These are phyloP conservation scores for Aplochiton taeniatus DNA, from an alignment of 2,797 vertebrate species.

Conservation along the genomic window DNA sequence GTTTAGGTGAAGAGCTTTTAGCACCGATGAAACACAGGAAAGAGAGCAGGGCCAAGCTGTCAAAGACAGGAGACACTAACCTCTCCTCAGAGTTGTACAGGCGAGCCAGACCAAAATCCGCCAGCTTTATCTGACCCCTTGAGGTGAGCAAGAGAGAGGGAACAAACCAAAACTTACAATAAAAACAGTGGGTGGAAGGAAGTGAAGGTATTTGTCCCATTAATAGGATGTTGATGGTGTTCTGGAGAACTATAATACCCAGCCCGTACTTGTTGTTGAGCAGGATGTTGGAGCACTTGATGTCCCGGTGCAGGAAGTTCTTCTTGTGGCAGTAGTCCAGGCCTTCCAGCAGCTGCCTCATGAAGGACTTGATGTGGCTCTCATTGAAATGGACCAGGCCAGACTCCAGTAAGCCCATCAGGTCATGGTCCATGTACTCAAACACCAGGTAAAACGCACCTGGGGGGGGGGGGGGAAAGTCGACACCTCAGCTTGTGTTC, in stretches of 20 bases:
- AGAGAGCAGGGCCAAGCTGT: not conserved
- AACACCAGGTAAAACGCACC: conserved; percentile 99
- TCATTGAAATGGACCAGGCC: conserved; percentile 98
- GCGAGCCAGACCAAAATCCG: conserved; percentile 96
- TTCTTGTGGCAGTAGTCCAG: conserved; percentile 99
- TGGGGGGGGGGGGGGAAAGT: conserved; percentile 45
- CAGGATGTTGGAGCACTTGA: conserved; percentile 98
- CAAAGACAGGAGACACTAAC: conserved; percentile 63
- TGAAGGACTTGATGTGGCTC: conserved; percentile 98
- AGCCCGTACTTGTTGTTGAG: conserved; percentile 91
- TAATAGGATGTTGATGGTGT: no score
- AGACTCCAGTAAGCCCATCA: conserved; percentile 98
- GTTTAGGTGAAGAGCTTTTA: not conserved
- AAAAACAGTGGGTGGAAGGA: not conserved
- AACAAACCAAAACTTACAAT: not conserved
- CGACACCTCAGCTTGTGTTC: not conserved
- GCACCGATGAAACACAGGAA: not conserved
- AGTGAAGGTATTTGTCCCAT: no score
- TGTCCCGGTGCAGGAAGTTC: conserved; percentile 97
- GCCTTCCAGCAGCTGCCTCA: conserved; percentile 97
- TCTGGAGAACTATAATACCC: not conserved
- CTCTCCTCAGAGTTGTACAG: conserved; percentile 99
- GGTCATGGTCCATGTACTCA: conserved; percentile 99
- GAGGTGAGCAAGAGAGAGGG: conserved; percentile 4
- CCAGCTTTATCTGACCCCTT: conserved; percentile 97